Conservation (phyloP, 2,113 vertebrate species). For the Pteronura brasiliensis region DNA sequence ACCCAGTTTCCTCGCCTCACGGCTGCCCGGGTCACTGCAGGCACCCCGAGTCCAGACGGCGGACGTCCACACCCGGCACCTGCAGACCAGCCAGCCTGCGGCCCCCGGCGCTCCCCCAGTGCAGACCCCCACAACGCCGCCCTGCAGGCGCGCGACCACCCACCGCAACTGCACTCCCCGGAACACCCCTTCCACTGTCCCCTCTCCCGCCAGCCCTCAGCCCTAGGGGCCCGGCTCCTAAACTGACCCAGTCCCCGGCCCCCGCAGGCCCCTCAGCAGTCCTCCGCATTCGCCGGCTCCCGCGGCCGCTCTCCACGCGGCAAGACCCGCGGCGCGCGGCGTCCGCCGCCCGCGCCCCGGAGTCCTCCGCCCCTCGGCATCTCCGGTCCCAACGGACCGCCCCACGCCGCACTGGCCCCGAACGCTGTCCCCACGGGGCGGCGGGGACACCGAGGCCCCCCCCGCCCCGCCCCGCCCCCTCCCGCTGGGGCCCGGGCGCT, state of each 20-base stretch:
- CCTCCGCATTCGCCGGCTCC: background rate
- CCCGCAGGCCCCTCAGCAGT: background rate
- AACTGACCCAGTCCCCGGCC: too few relatives aligned
- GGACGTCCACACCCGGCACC: too few relatives aligned
- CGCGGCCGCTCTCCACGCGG: background rate
- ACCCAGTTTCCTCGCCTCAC: background rate
- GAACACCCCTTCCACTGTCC: too few relatives aligned
- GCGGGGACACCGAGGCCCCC: fast-evolving
- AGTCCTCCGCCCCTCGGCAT: background rate
- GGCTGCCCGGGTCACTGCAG: background rate
- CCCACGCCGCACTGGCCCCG: background rate
- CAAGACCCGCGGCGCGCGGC: too few relatives aligned
- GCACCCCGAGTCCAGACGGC: background rate
- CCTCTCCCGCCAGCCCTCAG: too few relatives aligned
- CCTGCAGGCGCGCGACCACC: background rate
- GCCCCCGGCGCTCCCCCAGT: fast-evolving
- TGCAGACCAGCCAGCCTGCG: background rate
- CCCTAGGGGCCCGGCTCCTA: too few relatives aligned
- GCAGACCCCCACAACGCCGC: background rate
- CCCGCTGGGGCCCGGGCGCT: fast-evolving
- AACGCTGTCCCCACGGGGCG: background rate
- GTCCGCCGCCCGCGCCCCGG: background rate
- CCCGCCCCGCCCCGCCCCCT: background rate
- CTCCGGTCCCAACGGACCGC: background rate
- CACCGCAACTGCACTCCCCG: too few relatives aligned